Percentiles rank a stretch among this genome's conserved stretches.
Conservation (phyloP, 2,113 vertebrate genomes). For the Apodemus sylvaticus region DNA sequence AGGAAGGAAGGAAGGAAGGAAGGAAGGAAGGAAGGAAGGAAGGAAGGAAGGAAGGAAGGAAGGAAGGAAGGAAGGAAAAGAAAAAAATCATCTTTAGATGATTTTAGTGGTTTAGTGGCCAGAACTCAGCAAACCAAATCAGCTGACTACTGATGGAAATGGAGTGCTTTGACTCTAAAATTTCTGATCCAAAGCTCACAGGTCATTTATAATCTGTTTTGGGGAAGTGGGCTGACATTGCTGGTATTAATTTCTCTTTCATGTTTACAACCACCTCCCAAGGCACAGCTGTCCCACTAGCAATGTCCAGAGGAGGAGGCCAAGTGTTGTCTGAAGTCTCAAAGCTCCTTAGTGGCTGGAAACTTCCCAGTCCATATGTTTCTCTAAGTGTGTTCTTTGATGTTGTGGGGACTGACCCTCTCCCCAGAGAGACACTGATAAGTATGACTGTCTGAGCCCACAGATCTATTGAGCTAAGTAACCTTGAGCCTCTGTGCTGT, state of each 20-base stretch:
- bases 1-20: too few relatives aligned
- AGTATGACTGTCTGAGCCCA: background rate
- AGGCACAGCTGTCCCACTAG: background rate
- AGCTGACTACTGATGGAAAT: background rate
- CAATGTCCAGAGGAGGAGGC: background rate
- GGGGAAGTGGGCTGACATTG: background rate
- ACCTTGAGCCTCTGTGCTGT: background rate
- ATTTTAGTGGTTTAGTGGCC: background rate
- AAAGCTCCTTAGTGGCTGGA: background rate
- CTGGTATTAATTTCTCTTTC: background rate
- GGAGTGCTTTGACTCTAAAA: background rate
- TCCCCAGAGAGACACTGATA: background rate
- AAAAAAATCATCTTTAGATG: background rate
- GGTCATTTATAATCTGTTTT: background rate
- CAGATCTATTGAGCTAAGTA: slow-evolving; percentile 2
- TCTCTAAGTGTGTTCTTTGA: background rate
- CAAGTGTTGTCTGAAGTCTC: background rate
- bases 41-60: background rate
- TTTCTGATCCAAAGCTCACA: background rate
- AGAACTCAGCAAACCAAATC: background rate
- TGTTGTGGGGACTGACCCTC: background rate
- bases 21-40: too few relatives aligned
- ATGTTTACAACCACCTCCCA: background rate
- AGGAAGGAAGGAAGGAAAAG: background rate
- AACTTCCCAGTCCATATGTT: background rate